Evolutionary conservation across 2,113 vertebrate genomes (phyloP), one percentile per base, ranked within the genome.

Genomic region (Xyrauchen texanus): DNA sequence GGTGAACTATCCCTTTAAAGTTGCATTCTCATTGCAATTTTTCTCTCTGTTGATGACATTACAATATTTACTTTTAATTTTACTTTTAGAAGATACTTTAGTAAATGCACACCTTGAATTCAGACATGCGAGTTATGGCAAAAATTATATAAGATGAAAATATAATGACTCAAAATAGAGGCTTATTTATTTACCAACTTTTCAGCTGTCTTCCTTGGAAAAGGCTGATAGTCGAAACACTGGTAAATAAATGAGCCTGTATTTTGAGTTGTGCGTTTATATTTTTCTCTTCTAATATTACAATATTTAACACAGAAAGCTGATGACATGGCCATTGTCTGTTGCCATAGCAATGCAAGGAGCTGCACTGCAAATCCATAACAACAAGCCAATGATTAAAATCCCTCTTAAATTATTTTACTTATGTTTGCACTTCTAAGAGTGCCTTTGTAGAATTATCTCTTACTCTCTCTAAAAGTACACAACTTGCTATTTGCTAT

Each of bases 281-380:
- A 34, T 34, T 34, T 34, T 34, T 34, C 21, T 34, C 21, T 34
- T 34, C 1, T 10, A 77, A 61, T 89, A 46, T 77, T 52, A 70
- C 6, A 2, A 45, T 44, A 42, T 67, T 57, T 89, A 77, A 86
- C 46, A 77, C 66, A 76, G 51, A 34, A 82, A 86, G 66, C 57
- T 68, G 13, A 58, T 15, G 13, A 58, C 5, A 2, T n/a, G 15
- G 7, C 16, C 49, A 60, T 77, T 85, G 86, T 87, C 78, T 81
- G 91, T 92, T 92, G 84, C 91, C 88, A 92, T 92, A 89, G 89
- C 75, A 76, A 91, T 88, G 44, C 77, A 82, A 85, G 72, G 76
- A 86, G 83, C 87, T 88, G 80, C 88, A 77, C 82, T 58, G 70
- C 61, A 88, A 81, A 53, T 42, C 83, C 86, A 88, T 90, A 83